These are phyloP conservation scores for Vollenhovia emeryi DNA, from an alignment of 1,140 invertebrate species.

Conservation along the genomic window DNA sequence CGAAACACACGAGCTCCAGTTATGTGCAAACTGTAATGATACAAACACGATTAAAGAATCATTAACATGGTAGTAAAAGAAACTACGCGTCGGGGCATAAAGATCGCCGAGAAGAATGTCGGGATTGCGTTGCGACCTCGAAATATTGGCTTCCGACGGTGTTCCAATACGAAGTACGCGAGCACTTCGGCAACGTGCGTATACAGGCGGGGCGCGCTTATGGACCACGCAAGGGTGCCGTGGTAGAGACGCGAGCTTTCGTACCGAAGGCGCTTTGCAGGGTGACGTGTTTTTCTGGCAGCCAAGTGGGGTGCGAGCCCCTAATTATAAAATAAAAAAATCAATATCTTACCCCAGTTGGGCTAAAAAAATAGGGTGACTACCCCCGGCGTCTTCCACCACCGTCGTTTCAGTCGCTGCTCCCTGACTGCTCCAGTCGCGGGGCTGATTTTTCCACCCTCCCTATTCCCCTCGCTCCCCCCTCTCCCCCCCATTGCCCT, in stretches of 20 bases:
- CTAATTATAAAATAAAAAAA: conserved; percentile 86
- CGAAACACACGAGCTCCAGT: background rate
- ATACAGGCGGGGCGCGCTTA: background rate
- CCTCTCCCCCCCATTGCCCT: background rate
- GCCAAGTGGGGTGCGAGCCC: conserved; percentile 80
- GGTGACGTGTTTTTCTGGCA: conserved; percentile 84
- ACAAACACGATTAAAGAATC: background rate
- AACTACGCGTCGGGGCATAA: background rate
- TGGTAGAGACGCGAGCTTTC: background rate
- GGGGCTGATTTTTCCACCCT: conserved; percentile 75
- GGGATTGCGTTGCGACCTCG: background rate
- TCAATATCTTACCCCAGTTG: conserved; percentile 84
- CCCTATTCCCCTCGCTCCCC: background rate
- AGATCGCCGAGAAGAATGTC: background rate
- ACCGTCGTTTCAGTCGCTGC: conserved; percentile 74
- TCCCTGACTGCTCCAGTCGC: conserved; percentile 72
- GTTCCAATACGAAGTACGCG: background rate
- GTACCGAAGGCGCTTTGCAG: conserved; percentile 27
- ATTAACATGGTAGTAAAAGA: background rate
- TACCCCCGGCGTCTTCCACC: conserved; percentile 71
- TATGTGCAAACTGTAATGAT: background rate
- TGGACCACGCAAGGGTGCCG: conserved; percentile 16
- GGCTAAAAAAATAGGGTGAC: conserved; percentile 83
- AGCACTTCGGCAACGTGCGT: conserved; percentile 1
- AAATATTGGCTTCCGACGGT: conserved; percentile 1